Conservation (phyloP, 2,113 vertebrate species). For the Tricholaema leucomelas region DNA sequence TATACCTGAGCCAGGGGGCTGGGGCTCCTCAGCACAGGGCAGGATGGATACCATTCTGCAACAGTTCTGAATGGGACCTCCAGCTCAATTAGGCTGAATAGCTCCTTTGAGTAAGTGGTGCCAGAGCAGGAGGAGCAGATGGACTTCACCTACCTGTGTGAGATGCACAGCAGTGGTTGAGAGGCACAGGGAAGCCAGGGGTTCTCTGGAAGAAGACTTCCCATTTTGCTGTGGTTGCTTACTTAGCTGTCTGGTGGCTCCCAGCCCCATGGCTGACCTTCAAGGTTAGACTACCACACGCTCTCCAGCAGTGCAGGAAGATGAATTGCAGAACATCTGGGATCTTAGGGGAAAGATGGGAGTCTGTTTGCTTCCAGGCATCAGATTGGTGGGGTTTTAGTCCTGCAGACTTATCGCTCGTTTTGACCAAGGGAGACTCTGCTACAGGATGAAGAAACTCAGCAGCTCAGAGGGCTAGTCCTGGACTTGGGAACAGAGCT, state of each 20-base stretch:
- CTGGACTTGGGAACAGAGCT: not conserved
- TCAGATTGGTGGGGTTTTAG: not conserved
- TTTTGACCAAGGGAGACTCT: not conserved
- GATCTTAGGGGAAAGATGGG: not conserved
- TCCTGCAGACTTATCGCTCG: not conserved
- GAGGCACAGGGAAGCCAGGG: not conserved
- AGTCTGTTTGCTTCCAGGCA: not conserved
- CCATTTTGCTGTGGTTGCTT: not conserved
- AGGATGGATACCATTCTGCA: not conserved
- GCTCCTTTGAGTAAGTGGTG: not conserved
- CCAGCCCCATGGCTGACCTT: not conserved
- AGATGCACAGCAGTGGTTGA: not conserved
- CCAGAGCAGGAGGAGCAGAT: not conserved
- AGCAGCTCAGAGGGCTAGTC: not conserved
- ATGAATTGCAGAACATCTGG: not conserved
- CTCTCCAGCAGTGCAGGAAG: not conserved
- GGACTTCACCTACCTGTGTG: not conserved
- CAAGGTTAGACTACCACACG: not conserved
- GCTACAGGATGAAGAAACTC: fast-evolving
- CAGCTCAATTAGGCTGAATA: not conserved
- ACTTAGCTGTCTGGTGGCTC: not conserved
- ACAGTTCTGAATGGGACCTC: not conserved
- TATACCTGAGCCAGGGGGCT: not conserved
- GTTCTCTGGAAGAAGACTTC: not conserved
- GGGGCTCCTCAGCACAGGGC: not conserved